Evolutionary conservation across 2,113 vertebrate genomes (phyloP), one percentile per base, ranked within the genome.

Genomic region (Capricornis sumatraensis): DNA sequence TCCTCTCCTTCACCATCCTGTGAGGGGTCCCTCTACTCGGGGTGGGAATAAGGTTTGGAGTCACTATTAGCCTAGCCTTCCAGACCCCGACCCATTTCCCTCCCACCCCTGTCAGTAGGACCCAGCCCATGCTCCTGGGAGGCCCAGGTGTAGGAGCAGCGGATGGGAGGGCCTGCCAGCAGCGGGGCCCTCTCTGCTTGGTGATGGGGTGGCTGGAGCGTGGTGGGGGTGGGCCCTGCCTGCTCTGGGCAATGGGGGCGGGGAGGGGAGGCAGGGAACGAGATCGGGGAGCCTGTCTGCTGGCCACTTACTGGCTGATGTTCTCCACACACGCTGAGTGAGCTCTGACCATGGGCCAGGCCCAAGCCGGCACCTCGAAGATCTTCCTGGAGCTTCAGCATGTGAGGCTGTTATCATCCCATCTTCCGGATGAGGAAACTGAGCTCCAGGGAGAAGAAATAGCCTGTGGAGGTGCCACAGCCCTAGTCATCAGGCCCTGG

Each of bases 301-400:
- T 23, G 40, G 17, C 40, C 28, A 3, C n/a, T 85, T 30, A 11
- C 60, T 85, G 60, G 58, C 13, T 0, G 4, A 4, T 0, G 10
- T 74, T 45, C 15, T 45, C 30, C 0, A 2, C 64, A 28, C 19
- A 23, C 0, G 0, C 10, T 13, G 11, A 11, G 47, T 1, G 10
- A 47, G 40, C 36, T 14, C 60, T 55, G 28, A n/a, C 40, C 0
- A 0, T 9, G 40, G 30, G 9, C 52, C 52, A 27, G 50, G 91
- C 62, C 50, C 5, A 6, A 3, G 33, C 12, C 1, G 0, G 47
- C 27, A 9, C 36, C 10, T 13, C 2, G 4, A 3, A 55, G 13
- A 40, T 71, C 36, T 52, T 3, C 2, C 1, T 36, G 57, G 45
- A 53, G 25, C 45, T 79, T 64, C n/a, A 11, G 25, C 11, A 1